These are phyloP conservation scores for Aleiodes alternator DNA, from an alignment of 2,888 invertebrate species.

Conservation along the genomic window DNA sequence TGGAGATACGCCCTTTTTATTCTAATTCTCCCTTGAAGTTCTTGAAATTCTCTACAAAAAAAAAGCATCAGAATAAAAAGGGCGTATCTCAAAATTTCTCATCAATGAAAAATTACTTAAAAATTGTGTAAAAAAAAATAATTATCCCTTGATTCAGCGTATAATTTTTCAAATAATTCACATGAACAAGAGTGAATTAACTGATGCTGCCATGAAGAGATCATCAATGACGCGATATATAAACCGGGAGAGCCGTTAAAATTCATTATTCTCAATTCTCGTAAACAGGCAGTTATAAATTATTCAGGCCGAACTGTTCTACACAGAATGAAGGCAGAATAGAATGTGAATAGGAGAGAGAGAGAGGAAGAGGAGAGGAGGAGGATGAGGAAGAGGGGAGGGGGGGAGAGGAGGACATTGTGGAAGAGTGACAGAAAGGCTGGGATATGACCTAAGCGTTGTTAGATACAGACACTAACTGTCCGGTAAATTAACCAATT, in stretches of 20 bases:
- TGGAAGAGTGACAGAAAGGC: conserved; percentile 56
- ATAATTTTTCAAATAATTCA: background rate
- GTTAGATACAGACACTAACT: conserved; percentile 73
- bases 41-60: no score
- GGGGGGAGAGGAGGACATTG: background rate
- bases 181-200: background rate
- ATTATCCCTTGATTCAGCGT: background rate
- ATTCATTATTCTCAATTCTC: conserved; percentile 76
- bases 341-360: conserved; percentile 44
- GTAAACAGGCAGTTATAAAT: conserved; percentile 76
- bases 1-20: no score
- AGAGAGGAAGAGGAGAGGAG: background rate
- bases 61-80: no score
- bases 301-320: conserved; percentile 73
- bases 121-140: background rate
- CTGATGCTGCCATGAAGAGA: conserved; percentile 45
- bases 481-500: conserved; percentile 75
- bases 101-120: no score
- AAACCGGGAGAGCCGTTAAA: conserved; percentile 54
- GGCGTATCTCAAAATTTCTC: no score
- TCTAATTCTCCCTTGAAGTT: no score
- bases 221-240: conserved; percentile 62
- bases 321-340: conserved; percentile 13
- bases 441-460: conserved; percentile 73
- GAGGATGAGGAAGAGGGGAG: conserved; percentile 48